A percentile compares a stretch with the other conserved stretches of the same genome.
Conservation (phyloP, 2,113 vertebrate genomes). For the Thymallus thymallus region DNA sequence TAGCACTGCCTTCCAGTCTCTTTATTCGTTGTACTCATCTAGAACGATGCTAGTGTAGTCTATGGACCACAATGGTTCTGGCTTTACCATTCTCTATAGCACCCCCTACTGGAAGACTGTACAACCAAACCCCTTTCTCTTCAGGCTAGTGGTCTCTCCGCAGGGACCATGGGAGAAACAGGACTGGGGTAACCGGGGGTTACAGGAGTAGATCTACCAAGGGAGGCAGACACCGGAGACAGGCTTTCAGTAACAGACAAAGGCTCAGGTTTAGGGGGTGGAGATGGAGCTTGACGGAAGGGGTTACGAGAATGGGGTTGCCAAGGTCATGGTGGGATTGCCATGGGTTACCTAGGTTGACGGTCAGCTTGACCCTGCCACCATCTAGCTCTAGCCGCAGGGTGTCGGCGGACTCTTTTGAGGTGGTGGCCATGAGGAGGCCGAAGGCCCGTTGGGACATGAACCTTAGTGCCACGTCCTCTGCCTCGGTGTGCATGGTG, state of each 20-base stretch:
- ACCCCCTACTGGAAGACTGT: slow-evolving; percentile 16
- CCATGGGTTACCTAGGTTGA: slow-evolving; percentile 86
- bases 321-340: background rate
- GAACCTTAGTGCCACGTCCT: slow-evolving; percentile 89
- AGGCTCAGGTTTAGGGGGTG: slow-evolving; percentile 11
- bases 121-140: background rate
- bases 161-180: background rate
- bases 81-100: background rate
- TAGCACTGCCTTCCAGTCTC: too few species aligned
- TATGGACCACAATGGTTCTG: background rate
- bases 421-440: slow-evolving; percentile 92
- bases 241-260: slow-evolving; percentile 12
- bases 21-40: too few species aligned
- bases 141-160: background rate
- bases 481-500: slow-evolving; percentile 89
- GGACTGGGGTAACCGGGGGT: slow-evolving; percentile 1
- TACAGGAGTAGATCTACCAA: slow-evolving; percentile 32
- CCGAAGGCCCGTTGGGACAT: slow-evolving; percentile 94
- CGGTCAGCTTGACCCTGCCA: slow-evolving; percentile 89
- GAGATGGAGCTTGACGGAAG: slow-evolving; percentile 49
- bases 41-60: background rate
- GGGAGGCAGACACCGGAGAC: slow-evolving; percentile 28
- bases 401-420: slow-evolving; percentile 90
- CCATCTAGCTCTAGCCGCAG: slow-evolving; percentile 92
- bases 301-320: background rate